Conservation (phyloP, 2,113 vertebrate genomes). For the Choloepus hoffmanni region DNA sequence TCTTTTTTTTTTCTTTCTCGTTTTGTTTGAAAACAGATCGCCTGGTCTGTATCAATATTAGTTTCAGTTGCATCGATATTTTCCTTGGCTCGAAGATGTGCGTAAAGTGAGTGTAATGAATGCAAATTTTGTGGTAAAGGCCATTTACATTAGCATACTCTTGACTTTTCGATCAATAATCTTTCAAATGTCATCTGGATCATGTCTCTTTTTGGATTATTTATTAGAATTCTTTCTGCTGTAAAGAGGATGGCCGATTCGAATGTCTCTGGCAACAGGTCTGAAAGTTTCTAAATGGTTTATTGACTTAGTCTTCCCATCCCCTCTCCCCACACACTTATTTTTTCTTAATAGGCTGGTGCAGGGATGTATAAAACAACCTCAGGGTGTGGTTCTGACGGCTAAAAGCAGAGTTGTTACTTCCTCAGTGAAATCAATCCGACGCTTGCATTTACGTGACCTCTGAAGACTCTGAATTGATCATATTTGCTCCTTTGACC, state of each 20-base stretch:
- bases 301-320: neutral
- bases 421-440: conserved; percentile 63
- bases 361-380: neutral
- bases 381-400: neutral
- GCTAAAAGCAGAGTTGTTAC: neutral
- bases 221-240: conserved; percentile 48
- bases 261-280: neutral
- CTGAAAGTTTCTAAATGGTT: conserved; percentile 56
- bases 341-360: neutral
- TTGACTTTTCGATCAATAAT: conserved; percentile 64
- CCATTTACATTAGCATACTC: conserved; percentile 30
- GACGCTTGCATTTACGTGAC: neutral
- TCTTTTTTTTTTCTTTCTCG: neutral
- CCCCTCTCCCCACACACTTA: neutral
- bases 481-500: conserved; percentile 64
- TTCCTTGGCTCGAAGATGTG: neutral
- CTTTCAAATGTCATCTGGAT: conserved; percentile 52
- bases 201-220: conserved; percentile 6
- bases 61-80: neutral
- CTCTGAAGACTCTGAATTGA: conserved; percentile 45
- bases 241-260: neutral
- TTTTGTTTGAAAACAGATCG: conserved; percentile 42
- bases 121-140: conserved; percentile 58
- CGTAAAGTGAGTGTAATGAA: neutral
- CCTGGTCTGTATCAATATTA: conserved; percentile 46